Evolutionary conservation across 1,140 invertebrate species (phyloP), one percentile per base, ranked within the genome.

Genomic region (Hyposmocoma kahamanoa): DNA sequence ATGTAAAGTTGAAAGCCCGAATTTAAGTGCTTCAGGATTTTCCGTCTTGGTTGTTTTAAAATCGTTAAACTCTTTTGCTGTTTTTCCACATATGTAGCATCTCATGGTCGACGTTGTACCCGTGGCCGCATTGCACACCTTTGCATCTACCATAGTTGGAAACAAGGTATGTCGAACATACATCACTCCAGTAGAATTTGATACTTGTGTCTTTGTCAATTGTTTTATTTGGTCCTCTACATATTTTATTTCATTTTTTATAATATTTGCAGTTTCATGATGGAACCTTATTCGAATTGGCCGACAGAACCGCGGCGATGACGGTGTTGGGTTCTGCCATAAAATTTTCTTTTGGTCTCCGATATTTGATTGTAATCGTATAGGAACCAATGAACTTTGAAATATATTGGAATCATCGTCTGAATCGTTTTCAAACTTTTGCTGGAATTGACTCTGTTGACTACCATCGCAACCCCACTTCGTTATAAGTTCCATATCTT

Each of bases 81-180:
- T 39, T 19, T 15, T 19, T 39, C 36, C 18, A 39, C 36, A 39
- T 5, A 39, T 39, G 18, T 39, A 39, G n/a, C 36, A 39, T 39
- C 36, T 39, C 4, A 4, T 39, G 18, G 36, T 39, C 5, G 24
- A 34, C 9, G 3, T 34, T n/a, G 36, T 39, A 9, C n/a, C 6
- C 3, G 36, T 39, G 3, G 36, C 18, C 6, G 36, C 36, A 39
- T 39, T 39, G 17, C 36, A 39, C 4, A 39, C 36, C 18, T 39
- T 39, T 9, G 64, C 75, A 50, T 87, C 79, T 11, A 87, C 60
- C 73, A 87, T 84, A 17, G 75, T 84, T 13, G 78, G 55, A n/a
- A 50, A 21, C 21, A 50, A 41, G 17, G 64, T 38, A 42, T 69
- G 28, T 15, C 34, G 32, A 32, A 45, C 15, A 2, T 19, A 3